These are phyloP conservation scores for Pardosa pseudoannulata DNA, from an alignment of 2,888 invertebrate species.

Conservation along the genomic window DNA sequence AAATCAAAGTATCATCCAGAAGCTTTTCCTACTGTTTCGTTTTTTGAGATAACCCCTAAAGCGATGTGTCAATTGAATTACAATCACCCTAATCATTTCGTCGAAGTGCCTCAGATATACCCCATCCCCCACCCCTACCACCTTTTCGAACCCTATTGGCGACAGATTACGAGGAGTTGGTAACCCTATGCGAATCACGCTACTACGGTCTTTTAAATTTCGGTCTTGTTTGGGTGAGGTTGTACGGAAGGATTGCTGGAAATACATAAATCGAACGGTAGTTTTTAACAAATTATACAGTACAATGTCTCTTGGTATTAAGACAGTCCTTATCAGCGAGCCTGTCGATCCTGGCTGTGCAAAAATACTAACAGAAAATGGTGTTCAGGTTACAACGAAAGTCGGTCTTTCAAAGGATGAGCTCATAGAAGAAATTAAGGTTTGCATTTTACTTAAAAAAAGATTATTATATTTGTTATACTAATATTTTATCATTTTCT, in stretches of 20 bases:
- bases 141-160: too few species aligned
- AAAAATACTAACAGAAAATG: slow-evolving; percentile 86
- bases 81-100: too few species aligned
- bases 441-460: too few species aligned
- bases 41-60: too few species aligned
- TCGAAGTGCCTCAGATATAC: neutral
- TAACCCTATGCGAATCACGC: neutral
- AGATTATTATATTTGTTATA: too few species aligned
- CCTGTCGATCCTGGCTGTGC: slow-evolving; percentile 92
- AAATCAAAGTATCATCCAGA: too few species aligned
- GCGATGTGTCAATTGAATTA: too few species aligned
- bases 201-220: neutral
- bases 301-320: slow-evolving; percentile 81
- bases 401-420: slow-evolving; percentile 87
- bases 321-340: slow-evolving; percentile 93
- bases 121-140: neutral
- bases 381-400: slow-evolving; percentile 87
- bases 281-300: neutral
- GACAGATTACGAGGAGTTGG: neutral
- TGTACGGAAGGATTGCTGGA: neutral
- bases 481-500: too few species aligned
- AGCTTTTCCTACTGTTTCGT: too few species aligned
- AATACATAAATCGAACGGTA: too few species aligned
- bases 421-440: slow-evolving; percentile 88
- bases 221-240: neutral